Evolutionary conservation across 2,797 vertebrate genomes (phyloP).

Genomic region (Myotis planiceps): DNA sequence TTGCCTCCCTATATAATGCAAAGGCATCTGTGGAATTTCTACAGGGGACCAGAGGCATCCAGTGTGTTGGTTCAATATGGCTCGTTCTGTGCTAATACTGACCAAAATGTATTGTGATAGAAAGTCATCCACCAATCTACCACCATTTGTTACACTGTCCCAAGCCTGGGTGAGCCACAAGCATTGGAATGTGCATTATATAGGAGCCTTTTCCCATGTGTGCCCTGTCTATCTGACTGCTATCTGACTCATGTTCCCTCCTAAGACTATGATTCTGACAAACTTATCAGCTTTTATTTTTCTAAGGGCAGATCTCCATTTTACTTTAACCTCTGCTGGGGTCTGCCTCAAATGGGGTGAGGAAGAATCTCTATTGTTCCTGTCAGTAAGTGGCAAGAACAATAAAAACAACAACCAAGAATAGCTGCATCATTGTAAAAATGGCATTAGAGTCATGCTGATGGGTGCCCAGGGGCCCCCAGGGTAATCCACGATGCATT

Average conservation of each 20-base stretch:
- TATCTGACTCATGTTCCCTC: slow-evolving; percentile 9
- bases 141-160: not conserved
- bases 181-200: not conserved
- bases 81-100: not conserved
- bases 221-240: not conserved
- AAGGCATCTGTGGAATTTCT: slow-evolving; percentile 33
- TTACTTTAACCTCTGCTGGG: not conserved
- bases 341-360: not conserved
- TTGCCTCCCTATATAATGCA: not conserved
- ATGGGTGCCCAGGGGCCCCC: too few relatives aligned
- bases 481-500: not conserved
- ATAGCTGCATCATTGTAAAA: not conserved
- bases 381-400: not conserved
- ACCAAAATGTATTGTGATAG: not conserved
- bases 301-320: not conserved
- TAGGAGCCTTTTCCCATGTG: not conserved
- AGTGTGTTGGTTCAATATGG: not conserved
- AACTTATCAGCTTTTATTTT: not conserved
- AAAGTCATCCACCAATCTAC: not conserved
- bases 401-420: not conserved
- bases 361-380: not conserved
- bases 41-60: not conserved
- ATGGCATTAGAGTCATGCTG: not conserved
- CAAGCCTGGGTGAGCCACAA: not conserved
- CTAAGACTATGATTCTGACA: not conserved